Base-by-base conservation (phyloP, 2,797 vertebrate species). In the Leontopithecus rosalia region DNA sequence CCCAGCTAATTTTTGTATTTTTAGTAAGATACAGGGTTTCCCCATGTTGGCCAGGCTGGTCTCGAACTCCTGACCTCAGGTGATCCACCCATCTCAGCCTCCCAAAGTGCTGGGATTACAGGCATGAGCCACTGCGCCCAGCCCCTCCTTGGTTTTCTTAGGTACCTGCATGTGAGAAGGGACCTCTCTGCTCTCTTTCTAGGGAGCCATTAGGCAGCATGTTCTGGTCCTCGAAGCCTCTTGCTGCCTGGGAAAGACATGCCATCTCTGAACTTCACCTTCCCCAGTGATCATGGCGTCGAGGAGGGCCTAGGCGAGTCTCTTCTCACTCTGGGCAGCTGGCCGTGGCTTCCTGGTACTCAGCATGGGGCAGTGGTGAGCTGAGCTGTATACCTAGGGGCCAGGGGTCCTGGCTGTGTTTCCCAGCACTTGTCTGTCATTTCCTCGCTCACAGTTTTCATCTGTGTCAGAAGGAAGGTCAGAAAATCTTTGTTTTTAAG, bases 291-390 rank as follows among this genome's bases (percentile, higher is more conserved):
- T n/a, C 76, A n/a, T 19, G 75, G 33, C 39, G 30, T 7, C 11
- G 1, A 28, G 1, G 26, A 83, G 67, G 55, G 13, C 46, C 73
- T 9, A 0, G 7, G 39, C 6, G 75, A 75, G 46, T 58, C 30
- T 50, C 13, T 28, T 52, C 77, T 36, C 26, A 2, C 5, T 36
- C 8, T 5, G 33, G 36, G 15, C n/a, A 19, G 75, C 39, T 28
- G 36, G 80, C 30, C 13, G 0, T 0, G 4, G 46, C n/a, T 30
- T 33, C 77, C n/a, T 28, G 8, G 48, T 22, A 13, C 81, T 82
- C 48, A 13, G 75, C 2, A 1, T 50, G 46, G 33, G 48, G 43
- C 11, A 0, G 1, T 3, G 0, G n/a, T 4, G 64, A 17, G 17
- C 39, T 57, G 57, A 50, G 58, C 76, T 64, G 61, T 43, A 28